phyloP scores from a whole-genome alignment of 2,113 vertebrate genomes.

The Leptosomus discolor region DNA sequence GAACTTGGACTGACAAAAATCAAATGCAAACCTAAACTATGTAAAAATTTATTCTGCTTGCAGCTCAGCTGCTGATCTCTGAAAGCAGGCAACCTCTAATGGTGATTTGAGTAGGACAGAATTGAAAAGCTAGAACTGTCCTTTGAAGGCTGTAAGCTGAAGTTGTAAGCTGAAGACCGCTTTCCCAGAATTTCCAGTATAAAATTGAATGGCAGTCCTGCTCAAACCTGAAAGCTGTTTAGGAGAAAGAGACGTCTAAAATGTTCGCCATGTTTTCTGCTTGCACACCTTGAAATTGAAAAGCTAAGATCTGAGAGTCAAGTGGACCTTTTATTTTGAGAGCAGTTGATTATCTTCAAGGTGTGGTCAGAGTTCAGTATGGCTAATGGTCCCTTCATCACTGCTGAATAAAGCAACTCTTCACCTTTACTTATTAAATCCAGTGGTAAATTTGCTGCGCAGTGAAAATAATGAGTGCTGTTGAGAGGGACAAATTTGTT shows the following conservation, averaged over 20 bases:
- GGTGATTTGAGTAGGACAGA: background rate
- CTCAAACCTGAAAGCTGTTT: background rate
- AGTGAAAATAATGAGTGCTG: background rate
- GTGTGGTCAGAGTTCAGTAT: background rate
- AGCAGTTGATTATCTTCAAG: background rate
- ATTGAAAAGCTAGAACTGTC: background rate
- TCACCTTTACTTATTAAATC: background rate
- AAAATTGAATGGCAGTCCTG: background rate
- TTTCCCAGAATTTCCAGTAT: background rate
- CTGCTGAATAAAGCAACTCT: background rate
- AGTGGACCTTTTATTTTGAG: background rate
- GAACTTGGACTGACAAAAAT: background rate
- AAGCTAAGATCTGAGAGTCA: background rate
- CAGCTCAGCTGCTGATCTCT: background rate
- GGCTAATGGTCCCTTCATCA: background rate
- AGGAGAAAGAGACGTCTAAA: background rate
- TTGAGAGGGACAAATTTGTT: background rate
- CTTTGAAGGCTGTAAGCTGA: background rate
- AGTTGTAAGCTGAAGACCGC: background rate
- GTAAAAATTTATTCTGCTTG: background rate
- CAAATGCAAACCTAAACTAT: background rate
- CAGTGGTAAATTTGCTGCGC: background rate
- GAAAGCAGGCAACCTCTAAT: background rate
- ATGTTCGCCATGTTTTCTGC: background rate
- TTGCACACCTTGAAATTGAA: background rate